These are phyloP conservation scores for Glossophaga mutica DNA, from an alignment of 2,797 vertebrate species.

Conservation along the genomic window DNA sequence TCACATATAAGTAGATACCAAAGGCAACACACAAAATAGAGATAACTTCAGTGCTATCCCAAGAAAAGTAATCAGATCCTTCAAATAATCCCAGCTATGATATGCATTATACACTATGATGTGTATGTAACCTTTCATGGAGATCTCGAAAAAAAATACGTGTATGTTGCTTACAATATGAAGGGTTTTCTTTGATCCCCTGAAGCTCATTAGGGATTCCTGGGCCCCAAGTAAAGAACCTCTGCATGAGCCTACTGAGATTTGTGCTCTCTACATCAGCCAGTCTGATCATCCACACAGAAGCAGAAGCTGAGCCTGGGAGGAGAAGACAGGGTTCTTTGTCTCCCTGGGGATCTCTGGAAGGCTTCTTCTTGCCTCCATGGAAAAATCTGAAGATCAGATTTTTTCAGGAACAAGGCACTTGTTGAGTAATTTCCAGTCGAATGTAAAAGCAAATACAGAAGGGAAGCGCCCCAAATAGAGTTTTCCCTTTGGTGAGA, in stretches of 20 bases:
- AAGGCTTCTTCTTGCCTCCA: conserved; percentile 33
- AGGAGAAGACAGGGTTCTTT: conserved; percentile 24
- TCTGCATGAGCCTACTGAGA: not conserved
- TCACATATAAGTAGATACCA: not conserved
- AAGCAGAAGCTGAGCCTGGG: not conserved
- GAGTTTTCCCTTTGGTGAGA: not conserved
- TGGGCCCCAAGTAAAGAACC: not conserved
- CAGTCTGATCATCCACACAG: not conserved
- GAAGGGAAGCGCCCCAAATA: not conserved
- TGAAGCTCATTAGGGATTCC: not conserved
- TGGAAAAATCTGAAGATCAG: conserved; percentile 47
- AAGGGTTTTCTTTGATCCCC: conserved; percentile 1
- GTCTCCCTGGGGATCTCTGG: not conserved
- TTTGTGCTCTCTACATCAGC: not conserved
- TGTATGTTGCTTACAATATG: not conserved
- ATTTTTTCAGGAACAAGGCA: conserved; percentile 55
- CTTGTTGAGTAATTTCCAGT: conserved; percentile 67
- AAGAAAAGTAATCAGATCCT: not conserved
- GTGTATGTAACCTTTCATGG: not conserved
- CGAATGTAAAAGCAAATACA: conserved; percentile 64
- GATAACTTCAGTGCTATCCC: not conserved
- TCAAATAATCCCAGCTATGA: not conserved
- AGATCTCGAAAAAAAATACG: not conserved
- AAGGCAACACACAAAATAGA: not conserved
- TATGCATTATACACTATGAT: not conserved